These are phyloP conservation scores for Plemyria rubiginata DNA, from an alignment of 2,888 invertebrate genomes.

Conservation along the genomic window DNA sequence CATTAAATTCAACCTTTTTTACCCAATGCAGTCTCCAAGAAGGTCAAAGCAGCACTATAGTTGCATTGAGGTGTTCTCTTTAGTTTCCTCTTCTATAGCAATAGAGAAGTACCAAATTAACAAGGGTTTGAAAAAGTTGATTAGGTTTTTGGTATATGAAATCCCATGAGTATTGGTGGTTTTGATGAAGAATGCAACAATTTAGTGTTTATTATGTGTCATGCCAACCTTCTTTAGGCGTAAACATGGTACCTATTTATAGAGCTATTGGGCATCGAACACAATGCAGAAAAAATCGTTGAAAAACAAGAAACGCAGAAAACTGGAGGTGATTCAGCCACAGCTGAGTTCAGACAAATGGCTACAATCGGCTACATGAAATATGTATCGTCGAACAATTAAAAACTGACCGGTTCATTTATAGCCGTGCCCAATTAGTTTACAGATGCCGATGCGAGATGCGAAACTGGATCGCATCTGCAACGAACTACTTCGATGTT, in stretches of 20 bases:
- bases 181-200: slow-evolving; percentile 29
- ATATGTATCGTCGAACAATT: slow-evolving; percentile 67
- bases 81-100: not conserved
- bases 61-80: not conserved
- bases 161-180: not conserved
- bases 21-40: slow-evolving; percentile 41
- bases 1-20: slow-evolving; percentile 47
- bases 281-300: slow-evolving; percentile 42
- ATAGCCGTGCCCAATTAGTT: slow-evolving; percentile 65
- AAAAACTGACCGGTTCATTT: slow-evolving; percentile 70
- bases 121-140: not conserved
- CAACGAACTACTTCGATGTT: slow-evolving; percentile 55
- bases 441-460: slow-evolving; percentile 60
- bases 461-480: slow-evolving; percentile 76
- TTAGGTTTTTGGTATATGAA: too few species aligned
- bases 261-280: slow-evolving; percentile 36
- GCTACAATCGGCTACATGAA: slow-evolving; percentile 61
- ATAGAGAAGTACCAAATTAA: not conserved
- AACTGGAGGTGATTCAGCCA: slow-evolving; percentile 52
- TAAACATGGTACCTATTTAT: slow-evolving; percentile 57
- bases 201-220: slow-evolving; percentile 14
- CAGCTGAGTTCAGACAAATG: slow-evolving; percentile 57
- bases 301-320: too few species aligned
- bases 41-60: slow-evolving; percentile 48
- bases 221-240: slow-evolving; percentile 57